A percentile compares a stretch with the other conserved stretches of the same genome.
Evolutionary conservation across 2,797 vertebrate species (phyloP).

Genomic region (Myotis vivesi): DNA sequence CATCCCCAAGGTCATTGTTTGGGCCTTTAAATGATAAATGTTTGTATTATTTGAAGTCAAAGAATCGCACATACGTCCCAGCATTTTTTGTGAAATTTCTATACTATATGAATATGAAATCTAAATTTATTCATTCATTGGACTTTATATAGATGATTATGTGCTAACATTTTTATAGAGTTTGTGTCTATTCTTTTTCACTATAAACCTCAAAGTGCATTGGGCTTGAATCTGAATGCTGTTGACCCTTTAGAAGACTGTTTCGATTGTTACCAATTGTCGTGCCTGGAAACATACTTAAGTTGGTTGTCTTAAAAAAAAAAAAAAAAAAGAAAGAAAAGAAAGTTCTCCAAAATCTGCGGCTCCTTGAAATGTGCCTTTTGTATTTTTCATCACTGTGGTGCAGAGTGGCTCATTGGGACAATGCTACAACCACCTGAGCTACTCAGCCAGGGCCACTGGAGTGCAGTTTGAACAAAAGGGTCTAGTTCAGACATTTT

Average conservation of each 20-base stretch:
- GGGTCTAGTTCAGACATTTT: conserved; percentile 88
- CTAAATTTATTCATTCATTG: background rate
- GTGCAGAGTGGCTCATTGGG: conserved; percentile 80
- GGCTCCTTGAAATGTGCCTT: conserved; percentile 90
- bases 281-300: conserved; percentile 72
- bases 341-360: conserved; percentile 79
- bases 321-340: background rate
- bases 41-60: background rate
- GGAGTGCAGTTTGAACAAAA: conserved; percentile 87
- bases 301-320: conserved; percentile 64
- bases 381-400: conserved; percentile 83
- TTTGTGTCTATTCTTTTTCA: background rate
- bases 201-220: conserved; percentile 79
- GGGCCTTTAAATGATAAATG: background rate
- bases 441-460: background rate
- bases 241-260: conserved; percentile 72
- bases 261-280: conserved; percentile 72
- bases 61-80: background rate
- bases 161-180: background rate
- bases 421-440: no score
- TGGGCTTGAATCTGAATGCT: conserved; percentile 77
- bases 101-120: background rate
- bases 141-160: background rate
- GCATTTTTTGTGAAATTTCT: background rate
- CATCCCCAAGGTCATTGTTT: background rate